phyloP scores from a whole-genome alignment of 2,797 vertebrate genomes.

The Eulemur coronatus region DNA sequence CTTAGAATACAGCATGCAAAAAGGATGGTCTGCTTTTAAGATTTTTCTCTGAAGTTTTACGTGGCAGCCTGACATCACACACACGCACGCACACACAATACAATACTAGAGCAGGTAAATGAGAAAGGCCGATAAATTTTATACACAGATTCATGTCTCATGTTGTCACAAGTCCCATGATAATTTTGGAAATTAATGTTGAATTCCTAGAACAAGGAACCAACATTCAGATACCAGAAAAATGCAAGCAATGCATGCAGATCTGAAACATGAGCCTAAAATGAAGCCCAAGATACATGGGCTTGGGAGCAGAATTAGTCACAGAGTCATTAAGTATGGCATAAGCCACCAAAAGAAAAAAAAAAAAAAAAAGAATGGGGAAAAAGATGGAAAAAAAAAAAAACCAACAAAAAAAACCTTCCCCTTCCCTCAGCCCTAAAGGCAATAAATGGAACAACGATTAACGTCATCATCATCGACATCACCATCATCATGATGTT shows the following conservation, averaged over 20 bases:
- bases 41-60: conserved; percentile 85
- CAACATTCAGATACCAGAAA: conserved; percentile 86
- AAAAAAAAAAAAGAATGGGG: background rate
- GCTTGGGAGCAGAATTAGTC: conserved; percentile 81
- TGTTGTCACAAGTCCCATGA: conserved; percentile 86
- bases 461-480: conserved; percentile 53
- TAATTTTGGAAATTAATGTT: conserved; percentile 86
- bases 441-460: conserved; percentile 64
- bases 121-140: conserved; percentile 87
- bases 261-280: conserved; percentile 88
- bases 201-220: conserved; percentile 83
- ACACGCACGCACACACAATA: conserved; percentile 86
- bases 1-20: conserved; percentile 90
- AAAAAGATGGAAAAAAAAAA: background rate
- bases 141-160: conserved; percentile 88
- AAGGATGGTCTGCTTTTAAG: conserved; percentile 89
- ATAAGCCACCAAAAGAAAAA: conserved; percentile 69
- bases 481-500: conserved; percentile 35
- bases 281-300: conserved; percentile 83
- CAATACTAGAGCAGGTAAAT: conserved; percentile 91
- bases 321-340: conserved; percentile 78
- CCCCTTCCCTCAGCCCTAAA: conserved; percentile 26
- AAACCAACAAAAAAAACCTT: background rate
- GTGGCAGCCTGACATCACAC: conserved; percentile 89
- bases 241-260: conserved; percentile 88